These are phyloP conservation scores for Drosophila baimaii DNA, from an alignment of 1,140 invertebrate species.

Conservation along the genomic window DNA sequence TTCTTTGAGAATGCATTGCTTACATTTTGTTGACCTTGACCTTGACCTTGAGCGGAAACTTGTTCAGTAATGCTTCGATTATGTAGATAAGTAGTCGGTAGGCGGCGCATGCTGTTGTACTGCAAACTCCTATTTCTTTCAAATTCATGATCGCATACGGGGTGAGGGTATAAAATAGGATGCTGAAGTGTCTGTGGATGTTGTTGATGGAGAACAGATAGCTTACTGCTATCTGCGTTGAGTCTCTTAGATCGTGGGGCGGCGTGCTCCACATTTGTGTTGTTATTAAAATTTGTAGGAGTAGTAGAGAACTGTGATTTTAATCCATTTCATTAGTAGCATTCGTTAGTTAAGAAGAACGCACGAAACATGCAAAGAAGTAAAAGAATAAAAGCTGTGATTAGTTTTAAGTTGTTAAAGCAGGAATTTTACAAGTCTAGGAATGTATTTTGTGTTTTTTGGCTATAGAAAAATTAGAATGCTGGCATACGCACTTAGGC, in stretches of 20 bases:
- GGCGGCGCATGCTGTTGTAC: conserved; percentile 70
- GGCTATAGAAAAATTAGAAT: neutral
- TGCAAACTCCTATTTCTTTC: conserved; percentile 48
- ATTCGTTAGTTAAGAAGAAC: conserved; percentile 22
- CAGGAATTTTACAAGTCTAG: neutral
- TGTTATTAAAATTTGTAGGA: conserved; percentile 84
- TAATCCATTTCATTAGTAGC: conserved; percentile 17
- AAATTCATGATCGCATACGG: conserved; percentile 54
- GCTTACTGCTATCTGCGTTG: conserved; percentile 75
- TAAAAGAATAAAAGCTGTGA: conserved; percentile 28
- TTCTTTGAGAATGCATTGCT: conserved; percentile 77
- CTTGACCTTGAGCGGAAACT: conserved; percentile 29
- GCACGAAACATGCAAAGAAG: conserved; percentile 2
- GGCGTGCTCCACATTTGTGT: conserved; percentile 80
- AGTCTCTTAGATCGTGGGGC: conserved; percentile 79
- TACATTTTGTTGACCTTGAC: conserved; percentile 67
- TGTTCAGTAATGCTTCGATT: conserved; percentile 46
- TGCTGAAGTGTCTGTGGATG: conserved; percentile 58
- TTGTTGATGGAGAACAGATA: conserved; percentile 49
- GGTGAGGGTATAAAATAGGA: conserved; percentile 48
- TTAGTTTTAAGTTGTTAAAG: conserved; percentile 42
- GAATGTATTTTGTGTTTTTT: neutral
- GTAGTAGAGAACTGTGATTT: conserved; percentile 73
- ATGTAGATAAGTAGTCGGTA: conserved; percentile 22
- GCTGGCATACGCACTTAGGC: too few species aligned